These are phyloP conservation scores for Parazoanthus darwini DNA, from an alignment of 92 coral and sea anemone species.

Conservation along the genomic window DNA sequence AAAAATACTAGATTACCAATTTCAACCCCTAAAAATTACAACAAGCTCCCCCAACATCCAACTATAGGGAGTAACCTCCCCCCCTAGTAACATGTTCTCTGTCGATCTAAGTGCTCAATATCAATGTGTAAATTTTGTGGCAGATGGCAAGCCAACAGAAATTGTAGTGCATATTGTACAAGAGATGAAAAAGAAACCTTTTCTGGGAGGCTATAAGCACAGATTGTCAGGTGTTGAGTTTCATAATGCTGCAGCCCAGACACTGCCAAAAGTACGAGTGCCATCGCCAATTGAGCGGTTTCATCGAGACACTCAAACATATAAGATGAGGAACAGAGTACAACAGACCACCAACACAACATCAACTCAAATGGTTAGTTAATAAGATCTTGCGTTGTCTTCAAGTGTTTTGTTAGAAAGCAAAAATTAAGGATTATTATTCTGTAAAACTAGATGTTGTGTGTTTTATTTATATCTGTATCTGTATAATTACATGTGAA, in stretches of 20 bases:
- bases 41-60: too few relatives aligned
- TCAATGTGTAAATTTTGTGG: not conserved
- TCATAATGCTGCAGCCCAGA: slow-evolving; percentile 92
- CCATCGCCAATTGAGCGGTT: slow-evolving; percentile 86
- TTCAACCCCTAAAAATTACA: too few relatives aligned
- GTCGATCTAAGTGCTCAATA: not conserved
- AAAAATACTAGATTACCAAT: too few relatives aligned
- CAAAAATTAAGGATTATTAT: too few relatives aligned
- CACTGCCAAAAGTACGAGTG: slow-evolving; percentile 83
- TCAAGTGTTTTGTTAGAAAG: not conserved
- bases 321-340: slow-evolving; percentile 67
- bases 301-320: slow-evolving; percentile 95
- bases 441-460: too few relatives aligned
- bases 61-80: too few relatives aligned
- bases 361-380: slow-evolving; percentile 96
- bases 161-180: slow-evolving; percentile 71
- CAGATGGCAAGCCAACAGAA: slow-evolving; percentile 76
- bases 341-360: slow-evolving; percentile 96
- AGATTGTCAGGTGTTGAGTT: slow-evolving; percentile 89
- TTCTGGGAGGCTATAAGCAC: slow-evolving; percentile 89
- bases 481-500: too few relatives aligned
- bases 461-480: too few relatives aligned
- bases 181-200: slow-evolving; percentile 81
- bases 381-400: not conserved
- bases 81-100: too few relatives aligned